Conservation (phyloP, 2,797 vertebrate species). For the Rhynchonycteris naso region DNA sequence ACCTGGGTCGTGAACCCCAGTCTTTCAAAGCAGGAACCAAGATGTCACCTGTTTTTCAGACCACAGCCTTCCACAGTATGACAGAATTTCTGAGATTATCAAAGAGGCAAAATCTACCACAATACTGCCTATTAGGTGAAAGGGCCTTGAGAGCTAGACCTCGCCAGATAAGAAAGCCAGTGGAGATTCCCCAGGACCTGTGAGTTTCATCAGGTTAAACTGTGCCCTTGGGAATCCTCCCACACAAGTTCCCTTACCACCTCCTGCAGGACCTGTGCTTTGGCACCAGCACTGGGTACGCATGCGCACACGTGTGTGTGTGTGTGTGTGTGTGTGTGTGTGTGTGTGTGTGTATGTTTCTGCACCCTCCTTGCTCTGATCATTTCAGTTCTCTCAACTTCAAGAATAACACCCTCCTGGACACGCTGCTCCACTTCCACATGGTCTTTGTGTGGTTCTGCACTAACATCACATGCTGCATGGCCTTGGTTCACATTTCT, state of each 20-base stretch:
- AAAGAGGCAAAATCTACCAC: too few species aligned
- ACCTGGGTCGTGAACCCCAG: too few species aligned
- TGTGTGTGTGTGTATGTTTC: background rate
- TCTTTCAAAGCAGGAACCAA: too few species aligned
- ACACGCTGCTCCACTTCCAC: background rate
- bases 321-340: background rate
- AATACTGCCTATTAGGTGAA: background rate
- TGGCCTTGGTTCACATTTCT: background rate
- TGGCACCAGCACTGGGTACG: background rate
- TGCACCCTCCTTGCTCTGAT: background rate
- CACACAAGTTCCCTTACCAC: background rate
- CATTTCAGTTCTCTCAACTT: background rate
- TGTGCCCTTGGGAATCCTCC: background rate
- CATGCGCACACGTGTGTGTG: too few species aligned
- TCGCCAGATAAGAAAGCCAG: background rate
- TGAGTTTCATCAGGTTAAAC: background rate
- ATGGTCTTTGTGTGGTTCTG: background rate
- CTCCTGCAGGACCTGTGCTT: background rate
- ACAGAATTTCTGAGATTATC: too few species aligned
- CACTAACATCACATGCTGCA: background rate
- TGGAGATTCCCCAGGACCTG: background rate
- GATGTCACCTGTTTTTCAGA: too few species aligned
- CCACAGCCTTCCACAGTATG: too few species aligned
- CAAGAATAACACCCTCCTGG: background rate
- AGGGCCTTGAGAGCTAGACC: background rate